These are phyloP conservation scores for Xenops minutus DNA, from an alignment of 2,797 vertebrate species.

Conservation along the genomic window DNA sequence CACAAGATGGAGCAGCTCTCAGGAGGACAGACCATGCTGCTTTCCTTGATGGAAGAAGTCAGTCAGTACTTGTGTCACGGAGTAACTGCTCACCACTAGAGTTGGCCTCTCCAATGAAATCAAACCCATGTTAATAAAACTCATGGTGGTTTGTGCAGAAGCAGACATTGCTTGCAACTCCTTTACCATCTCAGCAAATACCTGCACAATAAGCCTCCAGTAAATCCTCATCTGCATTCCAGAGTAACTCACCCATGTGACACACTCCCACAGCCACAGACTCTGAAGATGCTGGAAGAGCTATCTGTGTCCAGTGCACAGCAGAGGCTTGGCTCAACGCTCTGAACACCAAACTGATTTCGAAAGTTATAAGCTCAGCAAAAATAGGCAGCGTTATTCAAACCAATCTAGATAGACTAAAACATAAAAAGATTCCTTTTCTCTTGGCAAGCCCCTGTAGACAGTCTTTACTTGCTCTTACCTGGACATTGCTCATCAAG, in stretches of 20 bases:
- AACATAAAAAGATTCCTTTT: not conserved
- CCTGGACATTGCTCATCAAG: not conserved
- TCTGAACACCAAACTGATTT: not conserved
- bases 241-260: not conserved
- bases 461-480: not conserved
- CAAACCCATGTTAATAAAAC: not conserved
- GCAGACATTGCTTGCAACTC: not conserved
- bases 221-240: not conserved
- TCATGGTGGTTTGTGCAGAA: not conserved
- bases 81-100: not conserved
- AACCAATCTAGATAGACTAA: not conserved
- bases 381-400: not conserved
- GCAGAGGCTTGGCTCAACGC: not conserved
- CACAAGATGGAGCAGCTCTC: not conserved
- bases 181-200: not conserved
- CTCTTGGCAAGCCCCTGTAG: not conserved
- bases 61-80: rapidly evolving
- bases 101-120: not conserved
- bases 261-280: not conserved
- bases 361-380: not conserved
- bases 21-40: rapidly evolving
- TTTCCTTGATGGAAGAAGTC: not conserved
- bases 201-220: not conserved
- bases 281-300: not conserved
- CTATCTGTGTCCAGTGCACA: not conserved